Percentiles rank a stretch among this genome's conserved stretches.
Evolutionary conservation across 1,140 invertebrate species (phyloP).

Genomic region (Euglossa dilemma): DNA sequence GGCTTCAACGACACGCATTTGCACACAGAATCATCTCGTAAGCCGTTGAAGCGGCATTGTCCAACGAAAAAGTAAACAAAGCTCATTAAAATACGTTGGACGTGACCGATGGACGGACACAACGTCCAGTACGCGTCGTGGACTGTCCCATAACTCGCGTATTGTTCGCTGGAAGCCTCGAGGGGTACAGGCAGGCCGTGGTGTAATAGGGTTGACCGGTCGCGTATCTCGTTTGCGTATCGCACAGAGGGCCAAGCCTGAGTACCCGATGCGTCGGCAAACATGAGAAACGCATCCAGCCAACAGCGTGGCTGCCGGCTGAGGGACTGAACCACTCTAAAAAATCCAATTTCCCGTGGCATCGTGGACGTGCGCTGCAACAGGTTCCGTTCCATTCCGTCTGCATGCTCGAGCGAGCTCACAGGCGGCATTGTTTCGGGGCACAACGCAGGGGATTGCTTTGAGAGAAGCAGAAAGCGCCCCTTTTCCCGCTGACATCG

Average conservation of each 20-base stretch:
- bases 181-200: neutral
- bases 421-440: constrained; percentile 61
- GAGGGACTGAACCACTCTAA: constrained; percentile 34
- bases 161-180: neutral
- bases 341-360: constrained; percentile 70
- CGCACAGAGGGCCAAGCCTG: neutral
- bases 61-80: neutral
- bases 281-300: constrained; percentile 34
- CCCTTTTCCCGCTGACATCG: constrained; percentile 20
- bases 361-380: constrained; percentile 51
- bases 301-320: neutral
- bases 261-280: neutral
- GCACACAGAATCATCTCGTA: too few relatives aligned
- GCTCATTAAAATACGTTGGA: neutral
- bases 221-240: constrained; percentile 28
- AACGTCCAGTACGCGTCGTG: neutral
- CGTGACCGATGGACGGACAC: neutral
- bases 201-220: constrained; percentile 7
- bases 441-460: constrained; percentile 60
- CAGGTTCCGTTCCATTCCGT: constrained; percentile 63
- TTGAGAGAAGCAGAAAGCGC: constrained; percentile 52
- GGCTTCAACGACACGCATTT: too few relatives aligned
- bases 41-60: neutral
- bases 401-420: constrained; percentile 54
- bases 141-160: neutral